Conservation (phyloP, 2,888 invertebrate species). For the Ditylenchus weischeri region DNA sequence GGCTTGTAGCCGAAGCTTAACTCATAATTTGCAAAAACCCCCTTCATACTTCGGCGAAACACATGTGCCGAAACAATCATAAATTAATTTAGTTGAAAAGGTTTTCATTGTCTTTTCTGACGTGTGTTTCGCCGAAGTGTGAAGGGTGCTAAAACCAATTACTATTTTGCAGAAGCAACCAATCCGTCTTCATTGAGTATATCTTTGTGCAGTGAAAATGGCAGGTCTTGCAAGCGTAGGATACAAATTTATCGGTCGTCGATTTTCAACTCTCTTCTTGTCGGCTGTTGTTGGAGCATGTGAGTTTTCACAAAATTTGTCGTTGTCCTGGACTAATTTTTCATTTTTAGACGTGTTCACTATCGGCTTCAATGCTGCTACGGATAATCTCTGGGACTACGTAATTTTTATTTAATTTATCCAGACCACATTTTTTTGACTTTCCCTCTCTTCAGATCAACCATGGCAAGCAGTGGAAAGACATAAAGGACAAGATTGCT, state of each 20-base stretch:
- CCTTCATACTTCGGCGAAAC: no score
- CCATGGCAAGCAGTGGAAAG: slow-evolving; percentile 56
- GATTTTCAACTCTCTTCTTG: slow-evolving; percentile 53
- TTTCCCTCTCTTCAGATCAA: slow-evolving; percentile 45
- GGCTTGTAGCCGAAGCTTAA: background rate
- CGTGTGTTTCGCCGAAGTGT: no score
- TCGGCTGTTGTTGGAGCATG: slow-evolving; percentile 49
- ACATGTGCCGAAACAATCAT: no score
- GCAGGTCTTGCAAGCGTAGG: background rate
- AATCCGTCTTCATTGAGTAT: background rate
- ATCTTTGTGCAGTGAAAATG: background rate
- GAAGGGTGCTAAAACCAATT: no score
- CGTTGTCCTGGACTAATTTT: background rate
- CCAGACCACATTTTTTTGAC: background rate
- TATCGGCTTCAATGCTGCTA: slow-evolving; percentile 37
- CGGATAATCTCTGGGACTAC: slow-evolving; percentile 49
- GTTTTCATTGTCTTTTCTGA: no score
- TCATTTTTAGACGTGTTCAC: background rate
- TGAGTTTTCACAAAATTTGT: slow-evolving; percentile 32
- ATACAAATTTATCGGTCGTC: slow-evolving; percentile 41
- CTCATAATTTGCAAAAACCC: no score
- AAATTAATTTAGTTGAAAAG: no score
- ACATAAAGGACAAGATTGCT: slow-evolving; percentile 41
- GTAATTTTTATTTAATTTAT: slow-evolving; percentile 30
- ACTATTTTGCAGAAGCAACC: background rate